Evolutionary conservation across 2,797 vertebrate genomes (phyloP), one percentile per base, ranked within the genome.

Genomic region (Kryptopterus vitreolus): DNA sequence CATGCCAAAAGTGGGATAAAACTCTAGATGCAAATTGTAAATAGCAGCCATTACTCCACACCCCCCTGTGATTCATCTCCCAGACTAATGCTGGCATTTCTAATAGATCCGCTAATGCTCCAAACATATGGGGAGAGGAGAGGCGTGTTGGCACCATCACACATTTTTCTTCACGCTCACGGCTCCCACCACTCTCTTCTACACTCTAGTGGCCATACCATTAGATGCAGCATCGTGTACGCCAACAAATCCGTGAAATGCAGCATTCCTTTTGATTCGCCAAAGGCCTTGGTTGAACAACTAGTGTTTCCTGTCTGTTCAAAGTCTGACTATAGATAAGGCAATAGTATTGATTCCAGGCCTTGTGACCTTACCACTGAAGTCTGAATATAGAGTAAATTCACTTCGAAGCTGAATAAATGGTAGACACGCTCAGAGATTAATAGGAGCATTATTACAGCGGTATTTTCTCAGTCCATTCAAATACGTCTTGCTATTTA

Each of bases 11-110:
- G 71, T 52, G 57, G 43, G 46, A 75, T 69, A 70, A 79, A 75
- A 58, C 76, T 78, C 1, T 11, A 70, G 20, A 33, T 76, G 63
- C 72, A 76, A 62, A 63, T 76, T 62, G 77, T 71, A 83, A 79
- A 79, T 76, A 79, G 77, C 57, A 55, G 46, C 18, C 48, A 79
- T 79, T 79, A 79, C 33, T 76, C 43, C 73, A 59, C 55, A 79
- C 57, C 75, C 63, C 74, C 57, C 65, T 35, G 26, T 83, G 77
- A 79, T 68, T 83, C 81, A 79, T 79, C 58, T 76, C 57, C 65
- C 48, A 79, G 65, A 76, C 81, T 83, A 69, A 82, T 82, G 77
- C 81, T 74, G 81, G 63, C 65, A 43, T 73, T 79, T 82, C 63
- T 79, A 76, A 76, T 71, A 66, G 65, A 69, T 52, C 71, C 53